phyloP scores from a whole-genome alignment of 2,797 vertebrate species.

The Molossus alvarezi region DNA sequence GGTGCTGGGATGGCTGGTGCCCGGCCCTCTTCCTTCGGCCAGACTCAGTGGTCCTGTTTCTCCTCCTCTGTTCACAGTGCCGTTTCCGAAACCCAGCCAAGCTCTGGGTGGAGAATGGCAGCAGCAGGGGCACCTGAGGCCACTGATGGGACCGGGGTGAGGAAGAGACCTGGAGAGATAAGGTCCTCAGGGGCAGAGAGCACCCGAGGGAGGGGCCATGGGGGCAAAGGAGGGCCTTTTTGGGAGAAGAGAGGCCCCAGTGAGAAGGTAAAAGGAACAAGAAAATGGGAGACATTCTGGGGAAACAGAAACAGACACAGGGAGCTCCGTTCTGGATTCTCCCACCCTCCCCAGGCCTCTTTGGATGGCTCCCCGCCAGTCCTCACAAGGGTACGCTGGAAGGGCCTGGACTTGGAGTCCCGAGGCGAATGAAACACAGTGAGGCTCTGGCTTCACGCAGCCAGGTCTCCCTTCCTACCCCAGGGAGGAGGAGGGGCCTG shows the following conservation, averaged over 20 bases:
- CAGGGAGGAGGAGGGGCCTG: accelerated
- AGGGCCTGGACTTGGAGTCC: neutral
- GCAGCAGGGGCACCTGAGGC: neutral
- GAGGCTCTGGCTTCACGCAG: neutral
- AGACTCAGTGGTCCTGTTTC: neutral
- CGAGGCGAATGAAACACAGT: accelerated
- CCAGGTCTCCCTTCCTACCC: no score
- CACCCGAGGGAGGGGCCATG: neutral
- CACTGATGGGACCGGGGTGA: neutral
- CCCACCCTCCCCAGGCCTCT: neutral
- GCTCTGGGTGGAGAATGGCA: neutral
- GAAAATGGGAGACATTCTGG: neutral
- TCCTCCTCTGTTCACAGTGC: neutral
- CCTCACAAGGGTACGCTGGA: neutral
- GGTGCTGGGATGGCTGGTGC: neutral
- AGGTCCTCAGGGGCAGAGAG: neutral
- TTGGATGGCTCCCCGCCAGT: no score
- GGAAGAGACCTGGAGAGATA: neutral
- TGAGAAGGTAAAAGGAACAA: neutral
- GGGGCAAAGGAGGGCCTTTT: neutral
- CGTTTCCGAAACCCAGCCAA: neutral
- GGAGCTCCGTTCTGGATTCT: neutral
- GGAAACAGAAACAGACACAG: neutral
- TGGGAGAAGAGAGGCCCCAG: neutral
- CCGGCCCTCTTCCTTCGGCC: neutral